Base-by-base conservation (phyloP, 1,140 invertebrate genomes). In the Sycophaga agraensis region DNA sequence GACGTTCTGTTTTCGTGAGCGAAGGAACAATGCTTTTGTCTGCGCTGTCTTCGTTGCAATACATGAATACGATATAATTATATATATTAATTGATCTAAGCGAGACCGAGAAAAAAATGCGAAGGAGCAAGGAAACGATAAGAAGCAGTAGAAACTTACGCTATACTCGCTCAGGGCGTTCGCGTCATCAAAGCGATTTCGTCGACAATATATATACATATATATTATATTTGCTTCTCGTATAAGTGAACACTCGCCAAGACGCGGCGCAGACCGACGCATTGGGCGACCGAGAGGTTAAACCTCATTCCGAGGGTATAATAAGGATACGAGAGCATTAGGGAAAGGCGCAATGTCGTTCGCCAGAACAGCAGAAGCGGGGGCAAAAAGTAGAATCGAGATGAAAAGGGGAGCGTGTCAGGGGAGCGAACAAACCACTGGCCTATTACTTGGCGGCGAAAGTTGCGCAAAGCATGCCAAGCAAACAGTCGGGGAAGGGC, bases 1-100 rank as follows among this genome's bases (percentile, higher is more conserved):
- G n/a, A n/a, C n/a, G n/a, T 42, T 43, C 17, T 43, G 50, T 39
- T 39, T 53, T 63, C 21, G 7, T 40, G 53, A 37, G 64, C 66
- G 63, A 66, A 66, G 64, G 54, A 64, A 45, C 64, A 67, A 68
- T 72, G 67, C 68, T 73, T 69, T 72, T 70, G 69, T 66, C 34
- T 62, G 65, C 65, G 53, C 66, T 64, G 60, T 73, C 70, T 72
- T 72, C 64, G 68, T 69, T 59, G 31, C 39, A 37, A 57, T 35
- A 63, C 2, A 17, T 51, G 40, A 12, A 64, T 6, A 14, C 2
- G 31, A 22, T 34, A 35, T 21, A 22, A 11, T 12, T 35, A n/a
- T 19, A 57, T 35, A 24, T 28, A 39, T 5, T 26, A 45, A 56
- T 17, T 43, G 40, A 43, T 21, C 17, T 12, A 21, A 19, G 12